These are phyloP conservation scores for Aphaenogaster ashmeadi DNA, from an alignment of 1,140 invertebrate genomes.

Conservation along the genomic window DNA sequence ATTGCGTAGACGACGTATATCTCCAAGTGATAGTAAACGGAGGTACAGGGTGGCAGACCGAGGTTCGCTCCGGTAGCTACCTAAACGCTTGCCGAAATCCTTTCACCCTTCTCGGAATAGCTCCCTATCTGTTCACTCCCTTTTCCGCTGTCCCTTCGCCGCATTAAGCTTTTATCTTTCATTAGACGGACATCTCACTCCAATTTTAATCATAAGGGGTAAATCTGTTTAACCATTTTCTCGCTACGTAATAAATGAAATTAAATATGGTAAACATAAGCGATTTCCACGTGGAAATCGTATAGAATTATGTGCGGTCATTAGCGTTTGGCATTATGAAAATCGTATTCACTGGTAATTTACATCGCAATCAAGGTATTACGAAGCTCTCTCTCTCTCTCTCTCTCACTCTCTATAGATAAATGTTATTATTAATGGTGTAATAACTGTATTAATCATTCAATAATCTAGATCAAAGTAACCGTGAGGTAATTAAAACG, in stretches of 20 bases:
- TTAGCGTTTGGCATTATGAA: slow-evolving; percentile 64
- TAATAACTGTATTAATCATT: slow-evolving; percentile 46
- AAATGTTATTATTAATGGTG: slow-evolving; percentile 51
- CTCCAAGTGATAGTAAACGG: slow-evolving; percentile 78
- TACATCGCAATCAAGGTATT: slow-evolving; percentile 60
- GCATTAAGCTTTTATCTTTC: slow-evolving; percentile 34
- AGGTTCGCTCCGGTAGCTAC: slow-evolving; percentile 54
- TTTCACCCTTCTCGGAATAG: slow-evolving; percentile 24
- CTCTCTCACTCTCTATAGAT: background rate
- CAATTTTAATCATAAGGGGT: slow-evolving; percentile 36
- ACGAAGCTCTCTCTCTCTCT: background rate
- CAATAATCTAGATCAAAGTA: slow-evolving; percentile 39
- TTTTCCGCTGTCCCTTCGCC: background rate
- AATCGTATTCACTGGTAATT: slow-evolving; percentile 49
- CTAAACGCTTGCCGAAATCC: slow-evolving; percentile 75
- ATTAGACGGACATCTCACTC: slow-evolving; percentile 22
- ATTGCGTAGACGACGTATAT: slow-evolving; percentile 83
- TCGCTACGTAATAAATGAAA: slow-evolving; percentile 7
- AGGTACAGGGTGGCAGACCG: slow-evolving; percentile 62
- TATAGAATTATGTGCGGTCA: slow-evolving; percentile 47
- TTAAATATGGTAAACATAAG: slow-evolving; percentile 47
- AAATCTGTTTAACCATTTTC: slow-evolving; percentile 47
- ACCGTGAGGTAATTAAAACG: slow-evolving; percentile 20
- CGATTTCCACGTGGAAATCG: slow-evolving; percentile 47
- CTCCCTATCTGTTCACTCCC: slow-evolving; percentile 25